Conservation (phyloP, 2,113 vertebrate species). For the Ceyx melanurus region DNA sequence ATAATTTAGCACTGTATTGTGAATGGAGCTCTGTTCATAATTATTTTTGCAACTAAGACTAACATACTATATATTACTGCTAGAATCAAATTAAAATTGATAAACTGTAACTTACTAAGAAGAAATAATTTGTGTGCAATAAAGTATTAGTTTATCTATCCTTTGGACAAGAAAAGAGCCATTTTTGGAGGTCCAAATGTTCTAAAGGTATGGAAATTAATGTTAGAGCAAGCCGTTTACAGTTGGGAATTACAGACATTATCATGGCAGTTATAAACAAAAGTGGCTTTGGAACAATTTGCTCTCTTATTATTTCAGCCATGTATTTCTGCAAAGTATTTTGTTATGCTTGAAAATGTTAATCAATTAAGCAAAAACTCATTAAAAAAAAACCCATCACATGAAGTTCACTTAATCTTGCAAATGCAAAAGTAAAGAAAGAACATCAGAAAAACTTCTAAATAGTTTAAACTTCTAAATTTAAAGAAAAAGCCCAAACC, state of each 20-base stretch:
- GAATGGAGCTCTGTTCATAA: not conserved
- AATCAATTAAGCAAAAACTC: not conserved
- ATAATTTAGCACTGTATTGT: constrained; percentile 30
- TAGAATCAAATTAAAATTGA: constrained; percentile 39
- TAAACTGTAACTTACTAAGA: constrained; percentile 16
- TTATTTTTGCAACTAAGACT: constrained; percentile 53
- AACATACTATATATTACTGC: constrained; percentile 35
- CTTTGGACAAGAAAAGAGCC: not conserved
- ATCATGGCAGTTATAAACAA: not conserved
- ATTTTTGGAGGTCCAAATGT: not conserved
- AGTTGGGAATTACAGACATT: not conserved
- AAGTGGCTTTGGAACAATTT: not conserved
- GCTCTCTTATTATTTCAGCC: not conserved
- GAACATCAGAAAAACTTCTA: not conserved
- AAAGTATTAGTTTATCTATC: constrained; percentile 40
- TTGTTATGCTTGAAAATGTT: not conserved
- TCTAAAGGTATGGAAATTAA: not conserved
- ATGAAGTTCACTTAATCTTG: not conserved
- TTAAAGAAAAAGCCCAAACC: not conserved
- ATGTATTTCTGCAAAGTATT: not conserved
- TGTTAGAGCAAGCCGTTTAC: not conserved
- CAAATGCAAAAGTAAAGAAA: not conserved
- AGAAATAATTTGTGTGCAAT: not conserved
- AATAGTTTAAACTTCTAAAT: not conserved
- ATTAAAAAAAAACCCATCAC: not conserved